These are phyloP conservation scores for Pasiphila rectangulata DNA, from an alignment of 2,888 invertebrate genomes.

Conservation along the genomic window DNA sequence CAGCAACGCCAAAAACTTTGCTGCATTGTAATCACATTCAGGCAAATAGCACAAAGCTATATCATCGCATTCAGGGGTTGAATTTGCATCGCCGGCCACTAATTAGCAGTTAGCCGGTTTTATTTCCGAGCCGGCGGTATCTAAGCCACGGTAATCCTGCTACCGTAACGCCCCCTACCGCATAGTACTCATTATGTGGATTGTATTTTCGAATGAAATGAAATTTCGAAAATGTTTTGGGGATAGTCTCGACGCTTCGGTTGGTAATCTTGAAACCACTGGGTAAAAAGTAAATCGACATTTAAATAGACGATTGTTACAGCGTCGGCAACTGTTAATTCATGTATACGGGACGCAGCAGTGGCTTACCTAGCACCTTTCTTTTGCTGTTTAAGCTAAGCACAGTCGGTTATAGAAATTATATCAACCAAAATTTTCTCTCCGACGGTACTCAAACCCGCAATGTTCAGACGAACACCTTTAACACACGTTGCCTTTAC, in stretches of 20 bases:
- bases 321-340: too few species aligned
- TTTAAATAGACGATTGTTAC: too few species aligned
- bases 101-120: slow-evolving; percentile 74
- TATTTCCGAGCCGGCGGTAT: slow-evolving; percentile 73
- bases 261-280: too few species aligned
- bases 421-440: too few species aligned
- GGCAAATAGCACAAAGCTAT: slow-evolving; percentile 16
- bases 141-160: slow-evolving; percentile 68
- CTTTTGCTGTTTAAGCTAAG: too few species aligned
- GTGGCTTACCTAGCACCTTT: too few species aligned
- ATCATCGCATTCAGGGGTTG: slow-evolving; percentile 37
- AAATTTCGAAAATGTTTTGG: slow-evolving; percentile 24
- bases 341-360: too few species aligned
- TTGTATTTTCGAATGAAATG: slow-evolving; percentile 24
- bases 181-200: slow-evolving; percentile 24
- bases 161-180: slow-evolving; percentile 53
- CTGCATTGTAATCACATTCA: slow-evolving; percentile 17
- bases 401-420: too few species aligned
- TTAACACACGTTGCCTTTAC: too few species aligned
- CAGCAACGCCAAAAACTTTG: slow-evolving; percentile 3
- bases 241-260: slow-evolving; percentile 17
- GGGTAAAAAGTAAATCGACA: too few species aligned
- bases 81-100: slow-evolving; percentile 63
- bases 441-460: too few species aligned
- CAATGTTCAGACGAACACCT: too few species aligned